phyloP scores from a whole-genome alignment of 2,113 vertebrate species.

The Dissostichus mawsoni region DNA sequence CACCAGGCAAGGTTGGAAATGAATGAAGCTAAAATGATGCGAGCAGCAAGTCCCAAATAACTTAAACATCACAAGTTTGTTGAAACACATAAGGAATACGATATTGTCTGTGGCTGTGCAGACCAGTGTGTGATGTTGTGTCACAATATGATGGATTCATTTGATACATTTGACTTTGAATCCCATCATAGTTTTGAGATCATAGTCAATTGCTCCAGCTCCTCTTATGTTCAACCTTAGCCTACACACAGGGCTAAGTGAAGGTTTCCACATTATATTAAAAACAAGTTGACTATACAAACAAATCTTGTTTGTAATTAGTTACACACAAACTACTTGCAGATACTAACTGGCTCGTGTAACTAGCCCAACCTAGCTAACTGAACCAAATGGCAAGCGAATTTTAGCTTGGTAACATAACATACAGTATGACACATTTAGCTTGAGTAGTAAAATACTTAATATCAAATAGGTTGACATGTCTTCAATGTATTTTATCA shows the following conservation, averaged over 20 bases:
- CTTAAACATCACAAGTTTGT: constrained; percentile 16
- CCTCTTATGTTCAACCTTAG: not conserved
- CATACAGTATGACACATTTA: not conserved
- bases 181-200: constrained; percentile 11
- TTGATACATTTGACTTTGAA: constrained; percentile 14
- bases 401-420: not conserved
- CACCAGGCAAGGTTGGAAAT: constrained; percentile 20
- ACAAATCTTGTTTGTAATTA: not conserved
- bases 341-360: not conserved
- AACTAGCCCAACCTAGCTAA: not conserved
- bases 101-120: constrained; percentile 4
- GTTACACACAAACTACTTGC: not conserved
- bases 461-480: not conserved
- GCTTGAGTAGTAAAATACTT: not conserved
- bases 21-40: constrained; percentile 51
- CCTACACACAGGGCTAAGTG: not conserved
- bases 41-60: constrained; percentile 33
- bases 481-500: not conserved
- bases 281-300: not conserved
- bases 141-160: constrained; percentile 9
- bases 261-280: not conserved
- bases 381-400: not conserved
- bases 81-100: constrained; percentile 8
- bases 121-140: not conserved
- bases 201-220: constrained; percentile 2